Base-by-base conservation (phyloP, 2,888 invertebrate species). In the Cephus pulcher region DNA sequence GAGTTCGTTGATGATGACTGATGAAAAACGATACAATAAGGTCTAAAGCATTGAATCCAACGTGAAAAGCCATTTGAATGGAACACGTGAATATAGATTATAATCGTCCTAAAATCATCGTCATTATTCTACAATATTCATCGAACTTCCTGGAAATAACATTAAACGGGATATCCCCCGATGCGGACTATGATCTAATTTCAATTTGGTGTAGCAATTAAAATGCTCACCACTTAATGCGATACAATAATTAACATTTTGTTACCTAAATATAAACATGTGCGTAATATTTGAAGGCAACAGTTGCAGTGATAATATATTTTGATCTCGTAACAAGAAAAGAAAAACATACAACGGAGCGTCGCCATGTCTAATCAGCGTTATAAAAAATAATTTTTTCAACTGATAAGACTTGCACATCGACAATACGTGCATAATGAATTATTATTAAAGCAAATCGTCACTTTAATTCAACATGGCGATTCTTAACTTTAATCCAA, bases 161-260 rank as follows among this genome's bases (percentile, higher is more conserved):
- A 2, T 56, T 56, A 56, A 23, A 23, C 23, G 56, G 56, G 56
- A 56, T 56, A 56, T 1, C 9, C 9, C 56, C 1, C 15, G 56
- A 23, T 2, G 9, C 56, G 23, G 56, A 56, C 9, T 23, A 56
- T 23, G 56, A 56, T 56, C 23, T 9, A 56, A 56, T 23, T 56
- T 56, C 23, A 56, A 56, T 56, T 83, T 86, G 82, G 82, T 78
- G 75, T 84, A 79, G 81, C 80, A 32, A 34, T 56, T 9, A 76
- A 82, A 79, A 84, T 80, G 82, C 81, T 87, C 84, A 82, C 80
- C 80, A 83, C 82, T 80, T 80, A 81, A 86, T 82, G 80, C 78
- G 81, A 85, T 86, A 85, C 86, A 84, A 83, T 87, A 85, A 86
- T 75, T 84, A 83, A 83, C 56, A 69, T 74, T 76, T 73, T 34